A percentile compares a stretch with the other conserved stretches of the same genome.
Conservation (phyloP, 2,797 vertebrate genomes). For the Tinamus major region DNA sequence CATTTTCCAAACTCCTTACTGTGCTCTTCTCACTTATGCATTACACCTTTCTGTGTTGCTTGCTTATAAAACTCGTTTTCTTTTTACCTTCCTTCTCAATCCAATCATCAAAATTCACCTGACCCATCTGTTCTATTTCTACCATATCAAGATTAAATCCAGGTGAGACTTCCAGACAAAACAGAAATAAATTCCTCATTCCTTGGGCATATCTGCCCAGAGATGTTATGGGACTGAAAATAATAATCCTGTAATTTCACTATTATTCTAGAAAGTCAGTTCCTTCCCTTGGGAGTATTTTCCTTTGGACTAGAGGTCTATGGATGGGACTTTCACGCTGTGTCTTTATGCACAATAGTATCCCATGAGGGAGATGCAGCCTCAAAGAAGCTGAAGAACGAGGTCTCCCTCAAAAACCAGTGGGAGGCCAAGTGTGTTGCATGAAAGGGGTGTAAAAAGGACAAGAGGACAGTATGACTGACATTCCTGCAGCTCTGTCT, state of each 20-base stretch:
- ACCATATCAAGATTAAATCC: not conserved
- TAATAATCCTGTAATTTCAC: not conserved
- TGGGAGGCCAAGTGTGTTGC: not conserved
- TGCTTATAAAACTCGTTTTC: not conserved
- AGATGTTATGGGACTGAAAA: conserved; percentile 5
- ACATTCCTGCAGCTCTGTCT: not conserved
- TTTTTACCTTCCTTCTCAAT: not conserved
- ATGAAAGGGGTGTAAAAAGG: not conserved
- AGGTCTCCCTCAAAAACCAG: not conserved
- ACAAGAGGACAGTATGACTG: rapidly evolving
- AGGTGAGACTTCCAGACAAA: not conserved
- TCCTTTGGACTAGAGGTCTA: not conserved
- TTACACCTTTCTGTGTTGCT: not conserved
- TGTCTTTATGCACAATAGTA: not conserved
- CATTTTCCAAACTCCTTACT: conserved; percentile 45
- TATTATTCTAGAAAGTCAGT: not conserved
- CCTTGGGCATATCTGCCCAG: not conserved
- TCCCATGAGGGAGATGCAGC: not conserved
- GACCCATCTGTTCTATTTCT: not conserved
- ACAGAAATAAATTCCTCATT: not conserved
- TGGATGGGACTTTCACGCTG: not conserved
- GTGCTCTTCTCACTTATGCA: not conserved
- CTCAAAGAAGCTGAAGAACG: not conserved
- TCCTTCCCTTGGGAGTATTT: not conserved
- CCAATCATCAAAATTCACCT: not conserved